These are phyloP conservation scores for Lamellibrachia satsuma DNA, from an alignment of 2,888 invertebrate genomes.

Conservation along the genomic window DNA sequence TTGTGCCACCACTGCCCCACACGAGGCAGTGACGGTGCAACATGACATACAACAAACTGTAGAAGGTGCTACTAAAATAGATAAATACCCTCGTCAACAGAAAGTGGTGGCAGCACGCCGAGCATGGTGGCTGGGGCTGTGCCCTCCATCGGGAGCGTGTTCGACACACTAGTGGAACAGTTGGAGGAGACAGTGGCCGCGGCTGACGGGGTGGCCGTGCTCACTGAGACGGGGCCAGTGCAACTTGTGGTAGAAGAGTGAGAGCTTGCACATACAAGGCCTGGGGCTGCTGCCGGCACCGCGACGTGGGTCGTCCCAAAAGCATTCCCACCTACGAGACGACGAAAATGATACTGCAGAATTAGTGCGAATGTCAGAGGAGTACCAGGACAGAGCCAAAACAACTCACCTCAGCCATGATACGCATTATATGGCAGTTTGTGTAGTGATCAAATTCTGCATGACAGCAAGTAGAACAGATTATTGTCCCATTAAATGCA, in stretches of 20 bases:
- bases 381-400: not conserved
- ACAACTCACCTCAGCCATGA: not conserved
- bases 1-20: not conserved
- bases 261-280: not conserved
- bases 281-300: not conserved
- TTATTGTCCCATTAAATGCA: not conserved
- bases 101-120: constrained; percentile 1
- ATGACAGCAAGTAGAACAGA: not conserved
- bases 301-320: not conserved
- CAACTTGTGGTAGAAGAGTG: not conserved
- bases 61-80: not conserved
- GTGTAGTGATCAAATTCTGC: not conserved
- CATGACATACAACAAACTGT: not conserved
- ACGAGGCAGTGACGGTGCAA: not conserved
- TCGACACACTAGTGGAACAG: not conserved
- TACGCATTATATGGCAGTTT: not conserved
- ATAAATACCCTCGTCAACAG: constrained; percentile 17
- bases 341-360: not conserved
- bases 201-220: not conserved
- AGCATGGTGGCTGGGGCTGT: not conserved
- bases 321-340: not conserved
- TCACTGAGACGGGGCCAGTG: not conserved
- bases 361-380: not conserved
- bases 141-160: not conserved
- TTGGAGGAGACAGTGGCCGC: not conserved